Base-by-base conservation (phyloP, 2,797 vertebrate genomes). In the Tachyglossus aculeatus region DNA sequence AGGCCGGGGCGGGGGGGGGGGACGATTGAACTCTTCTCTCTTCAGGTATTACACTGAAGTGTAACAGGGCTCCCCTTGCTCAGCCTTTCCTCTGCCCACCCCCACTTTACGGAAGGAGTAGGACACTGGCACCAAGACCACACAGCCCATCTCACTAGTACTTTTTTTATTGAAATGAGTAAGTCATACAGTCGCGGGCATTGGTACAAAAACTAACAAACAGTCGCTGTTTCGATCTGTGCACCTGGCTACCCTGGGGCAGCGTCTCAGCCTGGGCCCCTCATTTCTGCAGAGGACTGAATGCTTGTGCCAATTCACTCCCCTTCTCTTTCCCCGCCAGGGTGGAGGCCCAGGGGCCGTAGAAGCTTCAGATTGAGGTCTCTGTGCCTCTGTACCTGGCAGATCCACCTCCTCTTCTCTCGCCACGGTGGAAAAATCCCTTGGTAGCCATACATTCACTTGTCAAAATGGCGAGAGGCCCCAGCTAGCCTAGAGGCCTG, bases 141-240 rank as follows among this genome's bases (percentile, higher is more conserved):
- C 47, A 50, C 62, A 87, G 81, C 0, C 40, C 86, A 87, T 71
- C 88, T 78, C 78, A 81, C 48, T 69, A 82, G 38, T 41, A 41
- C 66, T 66, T 59, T 40, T 78, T 90, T 91, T 81, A 88, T 81
- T 82, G 70, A 86, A 89, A 83, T 48, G 36, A 55, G 38, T 67
- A 81, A 80, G 74, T 87, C 0, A 1, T 56, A 80, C 81, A 79
- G 73, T 65, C 80, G 80, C 63, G 88, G 80, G 74, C 78, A 69
- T 74, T n/a, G 53, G 72, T 90, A 90, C 67, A 82, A 90, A 90
- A 85, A 71, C 71, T 64, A 85, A 51, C 33, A 58, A 83, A 79
- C 47, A 47, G 56, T 24, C 21, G 11, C 52, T 52, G 34, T 19
- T 38, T 37, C 61, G 77, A 81, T 77, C 60, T 83, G 60, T 84